Evolutionary conservation across 2,797 vertebrate species (phyloP), one percentile per base, ranked within the genome.

Genomic region (Tenualosa ilisha): DNA sequence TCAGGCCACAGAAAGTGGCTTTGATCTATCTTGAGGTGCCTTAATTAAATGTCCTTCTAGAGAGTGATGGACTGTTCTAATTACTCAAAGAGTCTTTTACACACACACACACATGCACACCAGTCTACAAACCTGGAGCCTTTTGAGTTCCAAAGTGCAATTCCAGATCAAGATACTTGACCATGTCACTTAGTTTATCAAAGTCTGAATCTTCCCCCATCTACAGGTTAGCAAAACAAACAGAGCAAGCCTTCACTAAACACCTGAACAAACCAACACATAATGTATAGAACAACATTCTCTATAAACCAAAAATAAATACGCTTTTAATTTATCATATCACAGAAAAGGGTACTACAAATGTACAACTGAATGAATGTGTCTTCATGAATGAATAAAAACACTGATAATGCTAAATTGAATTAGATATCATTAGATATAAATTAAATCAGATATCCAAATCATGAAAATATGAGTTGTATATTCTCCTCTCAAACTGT

Each of bases 91-190:
- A 17, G 68, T 40, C 3, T 40, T 72, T 40, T 31, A 72, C 68
- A 75, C 68, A 79, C 72, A 79, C 81, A 63, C 81, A 65, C 79
- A 84, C 65, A 51, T 72, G 63, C 83, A 84, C 54, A 81, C 75
- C 3, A 83, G 15, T 88, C 2, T 87, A 97, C 98, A 97, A 93
- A 99, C 98, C 93, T 0, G 95, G 87, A 86, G 91, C 93, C 87
- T 98, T 99, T 94, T 98, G 97, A 8, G 97, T 99, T 82, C 98
- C 98, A 0, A 99, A 99, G 93, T 99, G 98, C 91, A 99, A 95
- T 91, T 99, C 98, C 92, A 99, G 93, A 90, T 99, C 98, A 1
- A 99, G 96, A 93, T 99, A 99, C 87, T 99, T 99, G 92, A 99
- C 98, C 98, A 99, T 99, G 88, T 99, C 97, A 6, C 97, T 99